Conservation (phyloP, 2,113 vertebrate species). For the Riparia riparia region DNA sequence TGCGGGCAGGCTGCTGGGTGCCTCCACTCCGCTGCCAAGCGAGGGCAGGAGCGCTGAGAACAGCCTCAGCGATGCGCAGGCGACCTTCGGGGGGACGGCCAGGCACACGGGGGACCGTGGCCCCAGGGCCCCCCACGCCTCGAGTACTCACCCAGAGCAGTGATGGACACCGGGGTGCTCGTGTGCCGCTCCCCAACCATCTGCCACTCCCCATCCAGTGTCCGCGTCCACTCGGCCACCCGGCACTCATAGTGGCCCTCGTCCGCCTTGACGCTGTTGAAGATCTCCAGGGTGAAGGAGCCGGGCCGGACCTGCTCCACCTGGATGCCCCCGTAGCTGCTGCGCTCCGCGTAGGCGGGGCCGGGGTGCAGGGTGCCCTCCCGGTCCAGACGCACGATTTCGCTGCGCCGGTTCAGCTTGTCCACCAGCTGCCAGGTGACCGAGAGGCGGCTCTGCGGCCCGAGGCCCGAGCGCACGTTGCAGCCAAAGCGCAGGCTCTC, state of each 20-base stretch:
- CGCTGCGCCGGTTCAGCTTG: conserved; percentile 80
- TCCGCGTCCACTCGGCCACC: conserved; percentile 87
- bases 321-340: conserved; percentile 88
- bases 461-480: conserved; percentile 75
- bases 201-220: conserved; percentile 87
- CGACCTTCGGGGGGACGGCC: neutral
- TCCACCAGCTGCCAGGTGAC: conserved; percentile 88
- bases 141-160: conserved; percentile 88
- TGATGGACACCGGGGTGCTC: conserved; percentile 82
- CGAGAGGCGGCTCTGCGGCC: conserved; percentile 82
- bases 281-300: conserved; percentile 86
- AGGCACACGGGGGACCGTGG: rapidly evolving
- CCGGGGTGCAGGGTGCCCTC: conserved; percentile 86
- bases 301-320: conserved; percentile 84
- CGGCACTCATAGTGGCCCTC: conserved; percentile 92
- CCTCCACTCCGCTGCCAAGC: neutral
- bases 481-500: conserved; percentile 88
- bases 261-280: conserved; percentile 87
- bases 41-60: neutral
- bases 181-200: conserved; percentile 85
- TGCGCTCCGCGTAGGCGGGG: conserved; percentile 84
- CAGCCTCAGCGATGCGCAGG: neutral
- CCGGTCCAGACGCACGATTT: conserved; percentile 86
- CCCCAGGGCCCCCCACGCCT: neutral
- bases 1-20: neutral